Evolutionary conservation across 2,888 invertebrate genomes (phyloP), one percentile per base, ranked within the genome.

Genomic region (Masnerella sp.): DNA sequence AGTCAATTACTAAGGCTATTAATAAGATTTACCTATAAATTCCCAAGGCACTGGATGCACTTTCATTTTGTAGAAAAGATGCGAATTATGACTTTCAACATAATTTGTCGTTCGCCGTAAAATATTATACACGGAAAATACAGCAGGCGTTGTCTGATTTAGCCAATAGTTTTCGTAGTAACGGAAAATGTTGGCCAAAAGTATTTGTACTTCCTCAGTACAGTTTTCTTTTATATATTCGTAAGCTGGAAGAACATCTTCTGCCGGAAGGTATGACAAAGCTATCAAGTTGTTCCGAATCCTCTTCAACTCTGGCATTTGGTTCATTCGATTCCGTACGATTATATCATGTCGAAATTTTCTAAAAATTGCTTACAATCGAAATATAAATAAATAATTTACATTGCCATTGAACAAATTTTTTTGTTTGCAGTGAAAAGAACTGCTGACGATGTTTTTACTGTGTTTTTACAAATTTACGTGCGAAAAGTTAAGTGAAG

Each of bases 281-380:
- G 47, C 47, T 28, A 47, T 47, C 8, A 47, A 14, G 9, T 47
- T 47, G 12, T 47, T 12, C 5, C 47, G 28, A 22, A 43, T 43
- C 22, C 14, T 7, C n/a, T 5, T 22, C 1, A 43, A 1, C 12
- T 43, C 43, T 11, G 20, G 43, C 32, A 32, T 32, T 7, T 2
- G 4, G 2, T 32, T 5, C 11, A 32, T 3, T 15, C n/a, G 5
- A 5, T 14, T 38, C 38, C 7, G 1, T 5, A 38, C 1, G 5
- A 20, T 3, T 0, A n/a, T 18, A 5, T 22, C 20, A 43, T 7
- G 18, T 18, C 22, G 2, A 11, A 43, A 43, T 22, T 43, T 43
- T 5, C 11, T 43, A 8, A 43, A 7, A 11, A 43, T 43, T 43
- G 43, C 43, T 22, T 43, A 38, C 7, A 22, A 22, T 22, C 7